Evolutionary conservation across 2,888 invertebrate species (phyloP), one percentile per base, ranked within the genome.

Genomic region (Drosophila multiciliata): DNA sequence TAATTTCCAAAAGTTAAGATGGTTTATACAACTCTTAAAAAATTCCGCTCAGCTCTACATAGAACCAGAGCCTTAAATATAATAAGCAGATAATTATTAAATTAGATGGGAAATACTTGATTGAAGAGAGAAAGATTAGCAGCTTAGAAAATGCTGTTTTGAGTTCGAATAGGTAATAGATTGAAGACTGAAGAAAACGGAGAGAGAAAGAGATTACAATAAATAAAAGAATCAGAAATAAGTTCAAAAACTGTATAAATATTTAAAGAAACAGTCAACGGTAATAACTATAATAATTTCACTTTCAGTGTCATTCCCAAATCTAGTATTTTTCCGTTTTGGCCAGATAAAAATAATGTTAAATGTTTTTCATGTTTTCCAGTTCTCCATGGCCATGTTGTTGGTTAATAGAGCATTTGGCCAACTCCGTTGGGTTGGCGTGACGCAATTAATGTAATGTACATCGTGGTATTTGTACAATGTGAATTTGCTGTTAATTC

Each of bases 401-500:
- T 67, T 45, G 60, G 50, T 61, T 62, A 65, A n/a, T 65, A 63
- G 62, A 75, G 61, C 61, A 54, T 60, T 65, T 54, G 36, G 29
- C 50, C 35, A 63, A 17, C 17, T 65, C 74, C 69, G 45, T 20
- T 64, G 55, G 76, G 76, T 62, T 78, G 65, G 65, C 71, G 76
- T 80, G 72, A 61, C 65, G 60, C 54, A 66, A 60, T 63, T 63
- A 66, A 68, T 64, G 60, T 52, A 57, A 58, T 54, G 62, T 74
- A 74, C 57, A 49, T 82, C 35, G 60, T 82, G 67, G 60, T 71
- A 67, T 78, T 78, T 74, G 65, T 71, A 82, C 66, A 82, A 75
- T 79, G 83, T 66, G 38, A n/a, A 42, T 40, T 55, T 55, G 26
- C 40, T 40, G 55, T 40, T 40, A 12, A 17, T 50, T 29, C 53